phyloP scores from a whole-genome alignment of 2,113 vertebrate genomes.

The Oophaga pumilio region DNA sequence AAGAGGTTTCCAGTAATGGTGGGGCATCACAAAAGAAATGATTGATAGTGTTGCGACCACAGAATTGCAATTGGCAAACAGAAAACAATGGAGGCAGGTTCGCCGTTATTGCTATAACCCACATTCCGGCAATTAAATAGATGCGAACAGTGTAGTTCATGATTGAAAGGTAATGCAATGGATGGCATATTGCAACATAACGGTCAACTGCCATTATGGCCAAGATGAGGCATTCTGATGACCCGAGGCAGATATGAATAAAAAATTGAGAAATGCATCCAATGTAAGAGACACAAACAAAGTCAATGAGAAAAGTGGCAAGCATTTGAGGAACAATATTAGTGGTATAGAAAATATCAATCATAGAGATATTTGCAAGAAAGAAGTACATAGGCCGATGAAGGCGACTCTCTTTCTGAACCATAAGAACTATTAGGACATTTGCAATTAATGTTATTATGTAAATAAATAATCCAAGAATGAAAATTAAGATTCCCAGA shows the following conservation, averaged over 20 bases:
- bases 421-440: no score
- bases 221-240: neutral
- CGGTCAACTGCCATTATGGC: no score
- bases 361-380: no score
- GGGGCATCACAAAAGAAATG: constrained; percentile 11
- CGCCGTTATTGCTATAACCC: neutral
- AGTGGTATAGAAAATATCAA: constrained; percentile 7
- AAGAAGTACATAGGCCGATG: no score
- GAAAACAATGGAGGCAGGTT: neutral
- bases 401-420: no score
- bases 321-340: neutral
- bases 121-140: neutral
- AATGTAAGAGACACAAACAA: neutral
- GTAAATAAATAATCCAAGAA: neutral
- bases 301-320: neutral
- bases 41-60: neutral
- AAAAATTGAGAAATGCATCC: neutral
- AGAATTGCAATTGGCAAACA: neutral
- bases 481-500: neutral
- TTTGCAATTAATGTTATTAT: no score
- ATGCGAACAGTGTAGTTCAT: neutral
- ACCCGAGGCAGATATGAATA: neutral
- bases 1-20: neutral
- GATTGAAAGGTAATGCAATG: neutral
- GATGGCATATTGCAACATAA: no score